These are phyloP conservation scores for Vimba vimba DNA, from an alignment of 2,113 vertebrate species.

Conservation along the genomic window DNA sequence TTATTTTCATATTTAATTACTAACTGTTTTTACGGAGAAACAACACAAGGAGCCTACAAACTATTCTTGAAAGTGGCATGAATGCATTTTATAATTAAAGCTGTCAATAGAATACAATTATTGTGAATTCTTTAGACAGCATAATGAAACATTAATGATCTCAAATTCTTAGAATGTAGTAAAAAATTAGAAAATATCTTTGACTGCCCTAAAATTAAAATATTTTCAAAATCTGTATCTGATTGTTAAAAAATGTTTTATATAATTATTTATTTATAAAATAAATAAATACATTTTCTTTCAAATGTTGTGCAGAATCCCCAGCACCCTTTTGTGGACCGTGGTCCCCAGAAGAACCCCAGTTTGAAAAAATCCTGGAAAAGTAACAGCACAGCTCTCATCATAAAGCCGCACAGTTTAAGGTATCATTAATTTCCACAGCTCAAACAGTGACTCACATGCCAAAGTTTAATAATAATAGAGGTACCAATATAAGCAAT, in stretches of 20 bases:
- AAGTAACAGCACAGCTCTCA: background rate
- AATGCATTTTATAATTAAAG: no score
- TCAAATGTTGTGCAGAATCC: background rate
- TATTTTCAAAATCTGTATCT: background rate
- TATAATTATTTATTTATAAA: background rate
- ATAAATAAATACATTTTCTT: background rate
- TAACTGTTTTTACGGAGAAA: background rate
- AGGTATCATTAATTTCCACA: background rate
- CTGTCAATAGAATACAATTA: no score
- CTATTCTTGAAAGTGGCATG: no score
- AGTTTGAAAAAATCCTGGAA: background rate
- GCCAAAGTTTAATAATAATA: background rate
- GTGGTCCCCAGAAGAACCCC: background rate
- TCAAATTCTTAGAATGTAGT: background rate
- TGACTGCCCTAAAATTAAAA: no score
- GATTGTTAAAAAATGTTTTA: background rate
- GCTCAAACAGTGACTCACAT: background rate
- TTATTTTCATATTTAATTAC: no score
- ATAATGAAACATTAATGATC: background rate
- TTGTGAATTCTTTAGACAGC: no score
- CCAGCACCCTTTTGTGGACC: background rate
- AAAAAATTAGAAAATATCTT: background rate
- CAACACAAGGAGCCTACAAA: no score
- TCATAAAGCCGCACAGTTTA: background rate
- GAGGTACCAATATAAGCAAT: conserved; percentile 1